phyloP scores from a whole-genome alignment of 2,797 vertebrate genomes.

The Sebastes iracundus region DNA sequence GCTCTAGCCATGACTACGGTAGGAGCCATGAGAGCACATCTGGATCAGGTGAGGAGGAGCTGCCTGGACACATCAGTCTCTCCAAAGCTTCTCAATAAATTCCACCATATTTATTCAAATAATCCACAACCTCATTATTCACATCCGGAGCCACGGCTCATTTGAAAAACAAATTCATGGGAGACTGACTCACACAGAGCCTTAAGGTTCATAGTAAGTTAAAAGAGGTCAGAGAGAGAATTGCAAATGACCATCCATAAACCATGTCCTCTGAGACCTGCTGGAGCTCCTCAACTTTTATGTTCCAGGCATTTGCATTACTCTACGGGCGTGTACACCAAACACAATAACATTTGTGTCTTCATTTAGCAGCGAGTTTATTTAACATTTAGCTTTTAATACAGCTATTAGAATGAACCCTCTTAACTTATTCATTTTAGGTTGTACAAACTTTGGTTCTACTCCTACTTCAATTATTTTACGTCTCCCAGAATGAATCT shows the following conservation, averaged over 20 bases:
- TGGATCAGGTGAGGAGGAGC: background rate
- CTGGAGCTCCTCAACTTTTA: background rate
- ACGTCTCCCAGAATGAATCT: background rate
- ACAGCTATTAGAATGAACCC: background rate
- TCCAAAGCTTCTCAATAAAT: background rate
- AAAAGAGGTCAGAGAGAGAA: slow-evolving; percentile 29
- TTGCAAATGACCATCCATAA: slow-evolving; percentile 20
- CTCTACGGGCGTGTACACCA: background rate
- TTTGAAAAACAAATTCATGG: slow-evolving; percentile 38
- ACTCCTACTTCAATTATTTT: background rate
- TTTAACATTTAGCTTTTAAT: background rate
- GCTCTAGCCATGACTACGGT: background rate
- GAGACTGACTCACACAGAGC: slow-evolving; percentile 5
- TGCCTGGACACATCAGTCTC: background rate
- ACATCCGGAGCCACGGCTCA: slow-evolving; percentile 13
- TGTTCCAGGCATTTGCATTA: slow-evolving; percentile 6
- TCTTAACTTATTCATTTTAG: background rate
- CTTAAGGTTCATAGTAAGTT: background rate
- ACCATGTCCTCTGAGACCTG: slow-evolving; percentile 14
- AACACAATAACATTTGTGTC: background rate
- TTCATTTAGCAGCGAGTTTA: background rate
- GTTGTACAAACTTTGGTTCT: background rate
- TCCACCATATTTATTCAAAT: slow-evolving; percentile 18
- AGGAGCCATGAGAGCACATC: background rate
- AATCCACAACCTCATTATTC: slow-evolving; percentile 9